Conservation (phyloP, 2,888 invertebrate genomes). For the Sinhomidia bicolor region DNA sequence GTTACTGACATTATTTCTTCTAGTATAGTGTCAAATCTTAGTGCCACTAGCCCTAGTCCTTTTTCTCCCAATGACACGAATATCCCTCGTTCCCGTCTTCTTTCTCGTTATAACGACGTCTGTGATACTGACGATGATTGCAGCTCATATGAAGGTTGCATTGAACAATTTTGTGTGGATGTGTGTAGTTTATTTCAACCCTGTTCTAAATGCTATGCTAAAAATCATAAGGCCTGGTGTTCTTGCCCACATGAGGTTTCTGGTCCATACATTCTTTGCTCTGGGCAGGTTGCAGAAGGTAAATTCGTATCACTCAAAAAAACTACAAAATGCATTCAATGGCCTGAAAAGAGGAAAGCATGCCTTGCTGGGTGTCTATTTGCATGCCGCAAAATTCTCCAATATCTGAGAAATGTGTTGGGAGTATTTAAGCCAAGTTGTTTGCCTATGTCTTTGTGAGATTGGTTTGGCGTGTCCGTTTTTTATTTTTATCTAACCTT, state of each 20-base stretch:
- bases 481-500: constrained; percentile 33
- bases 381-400: constrained; percentile 57
- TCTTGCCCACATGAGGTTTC: constrained; percentile 85
- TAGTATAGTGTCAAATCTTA: constrained; percentile 34
- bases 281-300: constrained; percentile 76
- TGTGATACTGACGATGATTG: constrained; percentile 77
- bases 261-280: constrained; percentile 82
- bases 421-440: background rate
- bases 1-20: constrained; percentile 23
- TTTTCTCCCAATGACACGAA: constrained; percentile 22
- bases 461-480: constrained; percentile 30
- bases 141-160: constrained; percentile 74
- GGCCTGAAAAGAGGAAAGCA: constrained; percentile 48
- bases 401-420: constrained; percentile 15
- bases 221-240: constrained; percentile 81
- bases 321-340: constrained; percentile 1
- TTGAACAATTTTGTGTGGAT: constrained; percentile 82
- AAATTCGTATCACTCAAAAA: constrained; percentile 64
- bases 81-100: constrained; percentile 25
- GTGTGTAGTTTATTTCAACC: constrained; percentile 85
- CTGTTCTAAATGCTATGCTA: constrained; percentile 85
- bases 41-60: constrained; percentile 32
- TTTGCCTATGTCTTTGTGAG: constrained; percentile 41
- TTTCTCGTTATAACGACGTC: constrained; percentile 62
- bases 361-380: constrained; percentile 50